Evolutionary conservation across 2,113 vertebrate species (phyloP).

Genomic region (Mastomys natalensis): DNA sequence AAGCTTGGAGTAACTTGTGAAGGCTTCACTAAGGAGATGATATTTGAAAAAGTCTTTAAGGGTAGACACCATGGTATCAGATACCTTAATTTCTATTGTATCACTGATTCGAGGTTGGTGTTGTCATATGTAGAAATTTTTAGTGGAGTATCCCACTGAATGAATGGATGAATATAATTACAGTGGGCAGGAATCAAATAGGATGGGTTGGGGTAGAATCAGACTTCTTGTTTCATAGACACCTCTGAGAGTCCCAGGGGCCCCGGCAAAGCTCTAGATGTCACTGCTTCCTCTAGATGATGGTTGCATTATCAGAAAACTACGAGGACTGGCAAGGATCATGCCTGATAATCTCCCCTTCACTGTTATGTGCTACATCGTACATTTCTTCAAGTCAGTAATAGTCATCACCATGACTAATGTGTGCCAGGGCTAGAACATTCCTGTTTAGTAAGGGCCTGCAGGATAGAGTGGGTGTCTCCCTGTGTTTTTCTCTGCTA

Average conservation of each 20-base stretch:
- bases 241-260: not conserved
- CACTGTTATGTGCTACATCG: not conserved
- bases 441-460: not conserved
- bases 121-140: no score
- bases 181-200: not conserved
- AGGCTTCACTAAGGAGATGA: not conserved
- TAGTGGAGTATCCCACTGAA: not conserved
- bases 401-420: slow-evolving; percentile 64
- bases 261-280: not conserved
- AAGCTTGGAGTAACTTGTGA: not conserved
- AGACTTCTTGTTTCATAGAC: not conserved
- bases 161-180: not conserved
- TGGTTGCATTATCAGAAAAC: not conserved
- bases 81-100: not conserved
- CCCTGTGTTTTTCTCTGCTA: not conserved
- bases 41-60: not conserved
- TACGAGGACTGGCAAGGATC: not conserved
- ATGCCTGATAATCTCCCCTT: no score
- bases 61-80: not conserved
- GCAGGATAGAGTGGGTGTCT: not conserved
- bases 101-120: no score
- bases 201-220: not conserved
- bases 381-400: not conserved
- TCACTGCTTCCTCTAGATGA: not conserved
- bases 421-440: slow-evolving; percentile 35